These are phyloP conservation scores for Chrysaora quinquecirrha DNA, from an alignment of 30 jellyfish, hydroid and myxozoan species.

Conservation along the genomic window DNA sequence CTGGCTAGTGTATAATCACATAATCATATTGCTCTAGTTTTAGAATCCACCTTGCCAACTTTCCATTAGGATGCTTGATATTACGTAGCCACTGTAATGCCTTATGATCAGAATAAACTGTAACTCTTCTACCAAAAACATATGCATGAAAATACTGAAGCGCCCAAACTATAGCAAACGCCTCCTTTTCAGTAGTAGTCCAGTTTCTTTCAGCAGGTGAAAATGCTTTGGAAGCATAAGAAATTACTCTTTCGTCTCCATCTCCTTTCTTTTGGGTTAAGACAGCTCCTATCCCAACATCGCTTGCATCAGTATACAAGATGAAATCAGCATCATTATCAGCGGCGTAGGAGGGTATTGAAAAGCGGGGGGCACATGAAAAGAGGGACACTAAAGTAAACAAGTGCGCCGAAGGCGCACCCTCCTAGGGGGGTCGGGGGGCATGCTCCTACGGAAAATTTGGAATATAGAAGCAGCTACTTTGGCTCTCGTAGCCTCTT, in stretches of 20 bases:
- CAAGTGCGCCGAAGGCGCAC: too few relatives aligned
- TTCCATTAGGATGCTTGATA: not conserved
- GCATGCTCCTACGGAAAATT: too few relatives aligned
- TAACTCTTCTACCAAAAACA: not conserved
- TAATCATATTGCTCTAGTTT: not conserved
- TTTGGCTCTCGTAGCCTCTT: too few relatives aligned
- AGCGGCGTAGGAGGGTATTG: too few relatives aligned
- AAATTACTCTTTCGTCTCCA: not conserved
- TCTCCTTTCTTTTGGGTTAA: not conserved
- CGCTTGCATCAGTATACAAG: conserved; percentile 8
- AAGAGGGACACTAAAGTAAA: too few relatives aligned
- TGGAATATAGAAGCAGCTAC: too few relatives aligned
- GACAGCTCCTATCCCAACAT: not conserved
- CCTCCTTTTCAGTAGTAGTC: conserved; percentile 20
- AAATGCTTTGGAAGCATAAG: conserved; percentile 7
- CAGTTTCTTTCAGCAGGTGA: conserved; percentile 5
- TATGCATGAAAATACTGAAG: not conserved
- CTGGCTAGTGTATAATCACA: not conserved
- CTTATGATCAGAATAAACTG: not conserved
- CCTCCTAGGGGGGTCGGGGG: too few relatives aligned
- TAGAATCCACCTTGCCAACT: not conserved
- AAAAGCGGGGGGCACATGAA: too few relatives aligned
- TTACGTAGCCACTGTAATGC: not conserved
- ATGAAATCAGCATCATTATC: not conserved
- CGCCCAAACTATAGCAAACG: not conserved